phyloP scores from a whole-genome alignment of 2,113 vertebrate species.

The Spea multiplicata region DNA sequence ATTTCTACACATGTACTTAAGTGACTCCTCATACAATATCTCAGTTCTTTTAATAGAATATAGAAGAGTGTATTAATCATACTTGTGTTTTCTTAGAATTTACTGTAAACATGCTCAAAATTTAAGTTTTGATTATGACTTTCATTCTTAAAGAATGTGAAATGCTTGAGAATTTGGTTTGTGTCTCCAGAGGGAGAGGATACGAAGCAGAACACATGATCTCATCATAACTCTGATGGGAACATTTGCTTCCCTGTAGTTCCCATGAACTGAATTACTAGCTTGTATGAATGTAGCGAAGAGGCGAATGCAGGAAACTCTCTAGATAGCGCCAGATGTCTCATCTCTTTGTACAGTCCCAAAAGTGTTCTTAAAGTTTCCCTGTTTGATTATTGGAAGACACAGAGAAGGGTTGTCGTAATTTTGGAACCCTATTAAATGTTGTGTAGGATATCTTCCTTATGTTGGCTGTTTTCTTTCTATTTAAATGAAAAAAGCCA shows the following conservation, averaged over 20 bases:
- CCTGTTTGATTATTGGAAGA: neutral
- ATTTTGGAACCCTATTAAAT: neutral
- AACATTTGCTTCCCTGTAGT: slow-evolving; percentile 30
- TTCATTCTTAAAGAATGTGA: slow-evolving; percentile 12
- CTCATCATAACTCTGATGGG: slow-evolving; percentile 38
- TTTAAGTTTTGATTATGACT: neutral
- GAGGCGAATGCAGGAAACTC: slow-evolving; percentile 31
- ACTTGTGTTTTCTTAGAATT: neutral
- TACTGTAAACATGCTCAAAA: neutral
- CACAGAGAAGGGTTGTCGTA: neutral
- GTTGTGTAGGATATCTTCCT: neutral
- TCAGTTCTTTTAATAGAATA: too few relatives aligned
- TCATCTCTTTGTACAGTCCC: slow-evolving; percentile 11
- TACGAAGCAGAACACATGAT: slow-evolving; percentile 26
- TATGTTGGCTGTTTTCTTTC: neutral
- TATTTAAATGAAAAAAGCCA: too few relatives aligned
- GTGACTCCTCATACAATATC: too few relatives aligned
- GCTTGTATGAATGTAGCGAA: slow-evolving; percentile 4
- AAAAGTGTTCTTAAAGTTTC: slow-evolving; percentile 19
- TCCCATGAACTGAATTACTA: slow-evolving; percentile 39
- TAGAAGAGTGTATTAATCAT: neutral
- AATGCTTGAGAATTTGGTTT: slow-evolving; percentile 10
- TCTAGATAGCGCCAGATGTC: slow-evolving; percentile 38
- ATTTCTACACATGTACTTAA: too few relatives aligned
- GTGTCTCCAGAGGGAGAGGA: slow-evolving; percentile 13